Conservation (phyloP, 2,113 vertebrate species). For the Nothoprocta perdicaria region DNA sequence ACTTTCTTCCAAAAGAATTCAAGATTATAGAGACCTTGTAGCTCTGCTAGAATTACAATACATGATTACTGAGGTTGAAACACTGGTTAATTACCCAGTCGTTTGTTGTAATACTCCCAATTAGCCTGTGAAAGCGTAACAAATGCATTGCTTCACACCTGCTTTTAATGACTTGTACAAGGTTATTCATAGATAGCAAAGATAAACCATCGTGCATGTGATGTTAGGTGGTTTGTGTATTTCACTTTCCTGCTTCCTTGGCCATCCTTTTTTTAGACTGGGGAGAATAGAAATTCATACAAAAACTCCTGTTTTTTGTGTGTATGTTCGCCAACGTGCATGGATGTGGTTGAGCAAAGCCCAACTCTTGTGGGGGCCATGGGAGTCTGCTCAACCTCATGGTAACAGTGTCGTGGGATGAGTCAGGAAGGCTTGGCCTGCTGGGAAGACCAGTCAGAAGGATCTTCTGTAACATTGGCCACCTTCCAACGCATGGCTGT, state of each 20-base stretch:
- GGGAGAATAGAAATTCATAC: not conserved
- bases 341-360: not conserved
- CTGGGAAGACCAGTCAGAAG: not conserved
- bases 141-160: slow-evolving; percentile 39
- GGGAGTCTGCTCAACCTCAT: not conserved
- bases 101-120: slow-evolving; percentile 48
- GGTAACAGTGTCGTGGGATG: not conserved
- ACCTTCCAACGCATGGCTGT: rapidly evolving
- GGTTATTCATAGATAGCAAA: slow-evolving; percentile 15
- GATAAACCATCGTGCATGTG: not conserved
- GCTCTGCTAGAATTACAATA: slow-evolving; percentile 27
- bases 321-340: not conserved
- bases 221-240: not conserved
- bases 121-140: slow-evolving; percentile 16
- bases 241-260: not conserved
- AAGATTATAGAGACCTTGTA: not conserved
- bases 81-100: slow-evolving; percentile 49
- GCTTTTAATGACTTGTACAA: not conserved
- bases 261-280: not conserved
- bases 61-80: slow-evolving; percentile 10
- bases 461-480: not conserved
- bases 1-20: not conserved
- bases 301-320: not conserved
- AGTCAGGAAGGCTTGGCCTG: not conserved
- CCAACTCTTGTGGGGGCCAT: rapidly evolving